A percentile compares a stretch with the other conserved stretches of the same genome.
Evolutionary conservation across 1,140 invertebrate genomes (phyloP).

Genomic region (Lasioglossum baleicum): DNA sequence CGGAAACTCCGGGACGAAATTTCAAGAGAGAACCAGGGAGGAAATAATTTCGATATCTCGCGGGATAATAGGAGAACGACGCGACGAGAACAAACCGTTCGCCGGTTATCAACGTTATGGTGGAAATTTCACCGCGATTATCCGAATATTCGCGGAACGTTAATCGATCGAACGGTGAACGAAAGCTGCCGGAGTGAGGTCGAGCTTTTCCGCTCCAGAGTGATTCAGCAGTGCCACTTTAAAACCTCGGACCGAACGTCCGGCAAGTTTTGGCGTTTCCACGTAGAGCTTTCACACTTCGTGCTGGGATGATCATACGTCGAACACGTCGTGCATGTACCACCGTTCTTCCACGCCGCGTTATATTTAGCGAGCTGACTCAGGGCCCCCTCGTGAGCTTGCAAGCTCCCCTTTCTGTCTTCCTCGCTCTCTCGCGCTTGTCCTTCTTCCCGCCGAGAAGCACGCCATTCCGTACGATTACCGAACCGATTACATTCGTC

Average conservation of each 20-base stretch:
- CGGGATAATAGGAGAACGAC: too few species aligned
- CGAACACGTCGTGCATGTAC: slow-evolving; percentile 48
- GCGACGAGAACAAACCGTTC: too few species aligned
- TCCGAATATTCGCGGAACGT: too few species aligned
- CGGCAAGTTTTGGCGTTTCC: slow-evolving; percentile 42
- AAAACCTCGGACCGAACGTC: slow-evolving; percentile 40
- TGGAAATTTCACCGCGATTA: too few species aligned
- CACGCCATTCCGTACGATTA: slow-evolving; percentile 38
- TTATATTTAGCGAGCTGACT: slow-evolving; percentile 66
- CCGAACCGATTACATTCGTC: slow-evolving; percentile 47
- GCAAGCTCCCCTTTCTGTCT: slow-evolving; percentile 52
- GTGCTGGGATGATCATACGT: slow-evolving; percentile 49
- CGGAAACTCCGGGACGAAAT: too few species aligned
- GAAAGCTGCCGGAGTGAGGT: too few species aligned
- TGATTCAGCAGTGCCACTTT: slow-evolving; percentile 50
- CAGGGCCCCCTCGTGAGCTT: slow-evolving; percentile 54
- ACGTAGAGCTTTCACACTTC: slow-evolving; percentile 53
- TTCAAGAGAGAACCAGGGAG: too few species aligned
- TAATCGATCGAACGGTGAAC: too few species aligned
- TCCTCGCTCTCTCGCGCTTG: slow-evolving; percentile 35
- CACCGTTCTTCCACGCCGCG: slow-evolving; percentile 40
- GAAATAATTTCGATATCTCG: too few species aligned
- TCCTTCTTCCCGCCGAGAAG: slow-evolving; percentile 37
- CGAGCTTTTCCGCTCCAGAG: neutral
- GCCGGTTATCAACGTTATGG: too few species aligned